Conservation (phyloP, 2,797 vertebrate genomes). For the Poeciliopsis paucimaculata region DNA sequence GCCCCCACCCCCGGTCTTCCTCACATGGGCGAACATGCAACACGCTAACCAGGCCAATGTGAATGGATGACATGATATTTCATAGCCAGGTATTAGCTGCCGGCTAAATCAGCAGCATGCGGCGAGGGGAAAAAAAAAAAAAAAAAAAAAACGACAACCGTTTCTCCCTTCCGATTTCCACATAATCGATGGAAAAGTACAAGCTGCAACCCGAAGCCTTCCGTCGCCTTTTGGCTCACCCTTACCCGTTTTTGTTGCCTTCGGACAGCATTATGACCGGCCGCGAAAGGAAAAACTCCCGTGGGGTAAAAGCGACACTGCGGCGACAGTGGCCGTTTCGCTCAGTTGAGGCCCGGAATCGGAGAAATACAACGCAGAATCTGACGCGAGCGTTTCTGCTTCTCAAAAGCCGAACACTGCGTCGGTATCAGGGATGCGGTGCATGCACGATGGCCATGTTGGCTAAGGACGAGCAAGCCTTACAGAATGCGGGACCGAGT, state of each 20-base stretch:
- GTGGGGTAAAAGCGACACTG: slow-evolving; percentile 26
- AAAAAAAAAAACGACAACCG: slow-evolving; percentile 1
- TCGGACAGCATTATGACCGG: slow-evolving; percentile 88
- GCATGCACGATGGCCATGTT: slow-evolving; percentile 84
- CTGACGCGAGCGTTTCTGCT: slow-evolving; percentile 36
- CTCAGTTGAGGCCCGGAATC: slow-evolving; percentile 43
- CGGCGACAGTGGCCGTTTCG: slow-evolving; percentile 34
- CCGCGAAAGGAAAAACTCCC: slow-evolving; percentile 55
- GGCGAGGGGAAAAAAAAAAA: slow-evolving; percentile 9
- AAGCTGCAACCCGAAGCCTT: slow-evolving; percentile 56
- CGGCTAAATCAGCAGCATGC: slow-evolving; percentile 4
- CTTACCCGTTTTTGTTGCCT: slow-evolving; percentile 96
- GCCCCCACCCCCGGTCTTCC: slow-evolving; percentile 65
- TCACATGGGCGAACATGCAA: slow-evolving; percentile 70
- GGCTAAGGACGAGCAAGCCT: slow-evolving; percentile 66
- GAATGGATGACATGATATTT: slow-evolving; percentile 51
- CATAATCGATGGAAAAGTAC: slow-evolving; percentile 28
- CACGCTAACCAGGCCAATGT: slow-evolving; percentile 59
- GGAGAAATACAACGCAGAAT: slow-evolving; percentile 35
- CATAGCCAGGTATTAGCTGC: slow-evolving; percentile 20
- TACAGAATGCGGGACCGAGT: slow-evolving; percentile 12
- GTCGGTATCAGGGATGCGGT: slow-evolving; percentile 81
- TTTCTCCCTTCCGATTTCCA: not conserved
- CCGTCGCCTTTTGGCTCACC: slow-evolving; percentile 64
- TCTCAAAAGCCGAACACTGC: slow-evolving; percentile 74